Evolutionary conservation across 37 sponge, comb jelly and placozoan species (phyloP), one percentile per base, ranked within the genome.

Genomic region (Ephydatia muelleri): DNA sequence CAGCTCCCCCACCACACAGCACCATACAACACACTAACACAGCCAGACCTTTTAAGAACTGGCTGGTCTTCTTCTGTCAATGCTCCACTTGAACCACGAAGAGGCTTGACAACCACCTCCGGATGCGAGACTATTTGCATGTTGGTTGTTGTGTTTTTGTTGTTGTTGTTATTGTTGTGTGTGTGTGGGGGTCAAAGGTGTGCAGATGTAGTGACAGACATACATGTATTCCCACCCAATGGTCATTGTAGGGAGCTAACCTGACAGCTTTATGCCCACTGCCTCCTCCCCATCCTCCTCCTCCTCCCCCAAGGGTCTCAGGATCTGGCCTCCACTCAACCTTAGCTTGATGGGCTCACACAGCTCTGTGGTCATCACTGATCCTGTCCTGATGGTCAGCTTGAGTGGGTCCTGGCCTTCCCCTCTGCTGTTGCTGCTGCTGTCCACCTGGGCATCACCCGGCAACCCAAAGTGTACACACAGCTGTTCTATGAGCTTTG

Each of bases 141-240:
- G 29, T 68, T 3, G 3, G 43, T 43, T 3, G 3, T 3, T 43
- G 43, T 43, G 43, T 43, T 3, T 43, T 3, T 43, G 43, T 43
- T 3, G 6, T 9, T 43, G 6, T 9, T 3, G 3, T 9, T 6
- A 43, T 6, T 3, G 3, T 3, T 43, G 43, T 43, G 43, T 43
- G 43, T 43, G 43, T 43, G 43, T 43, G 43, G 3, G 43, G 3
- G 43, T 6, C 3, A 9, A 43, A 43, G 43, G 43, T 43, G 43
- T 43, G 43, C 80, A 33, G 38, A 65, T 67, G 21, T 67, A 70
- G 49, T 48, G 73, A 69, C 72, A 26, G 72, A 81, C 82, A 70
- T 49, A 70, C 83, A 48, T 73, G 49, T 66, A n/a, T 65, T 72
- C 83, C 5, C 83, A 82, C n/a, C n/a, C n/a, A n/a, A n/a, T n/a